Evolutionary conservation across 2,113 vertebrate genomes (phyloP), one percentile per base, ranked within the genome.

Genomic region (Nipponia nippon): DNA sequence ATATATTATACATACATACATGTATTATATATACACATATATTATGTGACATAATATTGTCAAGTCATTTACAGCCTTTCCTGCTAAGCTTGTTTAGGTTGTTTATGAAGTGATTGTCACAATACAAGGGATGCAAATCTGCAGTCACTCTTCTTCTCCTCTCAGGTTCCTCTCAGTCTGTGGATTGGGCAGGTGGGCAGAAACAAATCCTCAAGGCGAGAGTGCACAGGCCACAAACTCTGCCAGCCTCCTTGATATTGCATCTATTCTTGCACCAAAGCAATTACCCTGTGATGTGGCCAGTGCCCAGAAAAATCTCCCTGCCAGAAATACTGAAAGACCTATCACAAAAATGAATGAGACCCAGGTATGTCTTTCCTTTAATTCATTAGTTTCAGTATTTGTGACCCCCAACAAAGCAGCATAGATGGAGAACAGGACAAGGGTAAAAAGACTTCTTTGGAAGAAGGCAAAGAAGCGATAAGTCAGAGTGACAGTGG

Each of bases 241-340:
- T 73, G 26, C 21, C 34, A 75, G 34, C 5, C 8, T 82, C 47
- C n/a, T 40, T 66, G 34, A n/a, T 40, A 23, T 18, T 65, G 22
- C 34, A 44, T 27, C 50, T 73, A 2, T 63, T 82, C 55, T 46
- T 75, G 32, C 38, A 76, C 5, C 8, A 30, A 59, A 38, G 7
- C 22, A 73, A 59, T 50, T 38, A 18, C 10, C 6, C 9, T 0
- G 1, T 29, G 27, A 61, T 3, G 0, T 19, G 44, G 12, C 13
- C 69, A 67, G 18, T 47, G 38, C 16, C 16, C 9, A 62, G 44
- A 70, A 81, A 78, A 56, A 58, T 11, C 7, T 79, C 11, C 13
- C 6, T 32, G 10, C 3, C 25, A 62, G 44, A 86, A 81, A 61
- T 7, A 56, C 23, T 44, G 34, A 46, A 61, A 81, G 36, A 30